Percentiles rank a stretch among this genome's conserved stretches.
phyloP scores from a whole-genome alignment of 2,797 vertebrate genomes.

The Premnoplex brunnescens region DNA sequence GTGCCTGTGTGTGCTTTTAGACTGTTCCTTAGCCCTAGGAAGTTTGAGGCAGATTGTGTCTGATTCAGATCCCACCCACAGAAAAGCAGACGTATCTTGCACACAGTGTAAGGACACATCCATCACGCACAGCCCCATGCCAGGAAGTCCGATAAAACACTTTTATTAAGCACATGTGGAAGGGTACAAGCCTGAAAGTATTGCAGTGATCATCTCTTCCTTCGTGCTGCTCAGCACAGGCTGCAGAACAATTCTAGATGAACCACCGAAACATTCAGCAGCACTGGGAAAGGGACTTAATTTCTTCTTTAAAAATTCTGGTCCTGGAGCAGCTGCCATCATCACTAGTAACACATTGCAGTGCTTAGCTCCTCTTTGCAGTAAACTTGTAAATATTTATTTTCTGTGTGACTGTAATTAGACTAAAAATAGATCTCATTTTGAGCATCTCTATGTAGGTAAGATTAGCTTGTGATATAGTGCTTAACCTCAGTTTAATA shows the following conservation, averaged over 20 bases:
- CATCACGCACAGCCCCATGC: accelerated
- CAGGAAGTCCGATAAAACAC: background rate
- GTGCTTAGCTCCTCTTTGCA: background rate
- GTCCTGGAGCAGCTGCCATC: background rate
- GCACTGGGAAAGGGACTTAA: background rate
- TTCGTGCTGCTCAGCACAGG: background rate
- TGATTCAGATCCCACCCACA: background rate
- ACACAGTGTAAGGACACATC: accelerated
- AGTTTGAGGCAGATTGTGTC: background rate
- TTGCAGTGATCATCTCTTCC: background rate
- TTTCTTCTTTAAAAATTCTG: background rate
- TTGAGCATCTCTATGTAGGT: background rate
- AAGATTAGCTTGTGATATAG: background rate
- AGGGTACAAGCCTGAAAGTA: background rate
- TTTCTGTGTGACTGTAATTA: background rate
- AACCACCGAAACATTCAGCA: background rate
- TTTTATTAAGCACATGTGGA: accelerated
- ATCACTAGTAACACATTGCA: background rate
- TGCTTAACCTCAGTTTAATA: background rate
- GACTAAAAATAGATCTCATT: background rate
- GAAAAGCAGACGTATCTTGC: background rate
- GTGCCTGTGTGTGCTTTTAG: background rate
- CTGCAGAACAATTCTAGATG: background rate
- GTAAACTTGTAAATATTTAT: background rate
- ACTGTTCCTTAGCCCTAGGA: background rate